phyloP scores from a whole-genome alignment of 2,113 vertebrate species.

The Bubo bubo region DNA sequence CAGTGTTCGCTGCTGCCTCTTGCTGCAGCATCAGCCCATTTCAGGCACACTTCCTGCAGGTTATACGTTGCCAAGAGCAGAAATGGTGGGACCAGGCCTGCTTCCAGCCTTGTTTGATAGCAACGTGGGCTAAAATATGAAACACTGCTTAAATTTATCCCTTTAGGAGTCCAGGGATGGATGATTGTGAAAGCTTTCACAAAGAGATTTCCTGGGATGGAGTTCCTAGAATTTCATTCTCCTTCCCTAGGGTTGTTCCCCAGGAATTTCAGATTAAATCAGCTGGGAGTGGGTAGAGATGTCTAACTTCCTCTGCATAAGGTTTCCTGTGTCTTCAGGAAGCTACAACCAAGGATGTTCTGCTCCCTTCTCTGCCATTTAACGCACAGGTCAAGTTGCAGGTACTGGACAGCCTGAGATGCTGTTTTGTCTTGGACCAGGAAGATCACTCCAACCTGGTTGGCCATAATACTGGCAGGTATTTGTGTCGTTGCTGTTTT shows the following conservation, averaged over 20 bases:
- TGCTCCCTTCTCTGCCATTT: background rate
- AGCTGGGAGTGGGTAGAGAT: background rate
- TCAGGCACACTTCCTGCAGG: background rate
- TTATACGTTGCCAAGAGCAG: background rate
- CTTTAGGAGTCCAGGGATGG: background rate
- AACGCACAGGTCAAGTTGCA: background rate
- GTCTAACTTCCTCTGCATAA: background rate
- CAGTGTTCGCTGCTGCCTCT: background rate
- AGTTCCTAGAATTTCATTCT: background rate
- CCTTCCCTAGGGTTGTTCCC: background rate
- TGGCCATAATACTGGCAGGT: background rate
- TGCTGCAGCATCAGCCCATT: background rate
- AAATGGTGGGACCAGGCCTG: background rate
- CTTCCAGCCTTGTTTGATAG: background rate
- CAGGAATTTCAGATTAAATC: background rate
- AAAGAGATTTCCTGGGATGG: background rate
- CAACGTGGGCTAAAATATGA: background rate
- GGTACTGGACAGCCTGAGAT: background rate
- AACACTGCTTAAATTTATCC: background rate
- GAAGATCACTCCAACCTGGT: rapidly evolving
- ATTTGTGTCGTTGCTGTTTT: background rate
- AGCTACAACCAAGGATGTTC: background rate
- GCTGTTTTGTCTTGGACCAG: background rate
- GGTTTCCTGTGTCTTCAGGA: background rate
- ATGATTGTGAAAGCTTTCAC: background rate